phyloP scores from a whole-genome alignment of 2,113 vertebrate species.

The Trichechus manatus region DNA sequence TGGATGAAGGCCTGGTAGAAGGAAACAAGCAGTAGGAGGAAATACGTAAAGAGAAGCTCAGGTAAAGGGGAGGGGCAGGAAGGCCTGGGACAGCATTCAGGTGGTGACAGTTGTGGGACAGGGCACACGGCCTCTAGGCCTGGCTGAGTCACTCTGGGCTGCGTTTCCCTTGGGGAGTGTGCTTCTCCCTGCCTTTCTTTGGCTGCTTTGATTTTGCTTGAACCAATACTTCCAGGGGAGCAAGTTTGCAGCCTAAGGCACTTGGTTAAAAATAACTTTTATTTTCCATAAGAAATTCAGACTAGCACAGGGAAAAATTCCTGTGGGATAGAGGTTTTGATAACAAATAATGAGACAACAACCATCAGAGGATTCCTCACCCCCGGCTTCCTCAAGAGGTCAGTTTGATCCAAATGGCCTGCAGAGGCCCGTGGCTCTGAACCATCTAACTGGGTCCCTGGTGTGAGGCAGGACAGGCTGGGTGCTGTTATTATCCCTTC shows the following conservation, averaged over 20 bases:
- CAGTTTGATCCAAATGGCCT: background rate
- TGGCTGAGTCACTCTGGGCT: background rate
- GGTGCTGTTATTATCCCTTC: background rate
- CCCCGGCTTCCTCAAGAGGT: background rate
- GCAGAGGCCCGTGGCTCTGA: background rate
- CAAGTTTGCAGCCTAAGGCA: constrained; percentile 3
- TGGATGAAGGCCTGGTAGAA: background rate
- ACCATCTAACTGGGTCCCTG: background rate
- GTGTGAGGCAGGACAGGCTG: background rate
- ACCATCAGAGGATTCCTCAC: background rate
- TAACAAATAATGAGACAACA: background rate
- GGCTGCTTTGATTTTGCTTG: constrained; percentile 30
- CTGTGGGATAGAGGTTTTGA: background rate
- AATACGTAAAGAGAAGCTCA: background rate
- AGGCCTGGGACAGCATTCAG: background rate
- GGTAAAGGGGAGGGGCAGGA: background rate
- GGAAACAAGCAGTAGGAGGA: background rate
- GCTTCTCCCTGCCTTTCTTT: background rate
- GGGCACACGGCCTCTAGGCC: background rate
- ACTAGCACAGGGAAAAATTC: background rate
- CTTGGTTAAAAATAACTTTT: constrained; percentile 34
- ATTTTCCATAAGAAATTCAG: constrained; percentile 40
- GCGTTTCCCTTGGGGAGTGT: background rate
- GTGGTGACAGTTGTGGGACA: background rate
- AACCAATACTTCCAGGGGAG: background rate